A percentile compares a stretch with the other conserved stretches of the same genome.
Conservation (phyloP, 2,888 invertebrate species). For the Tenthredo scrophulariae region DNA sequence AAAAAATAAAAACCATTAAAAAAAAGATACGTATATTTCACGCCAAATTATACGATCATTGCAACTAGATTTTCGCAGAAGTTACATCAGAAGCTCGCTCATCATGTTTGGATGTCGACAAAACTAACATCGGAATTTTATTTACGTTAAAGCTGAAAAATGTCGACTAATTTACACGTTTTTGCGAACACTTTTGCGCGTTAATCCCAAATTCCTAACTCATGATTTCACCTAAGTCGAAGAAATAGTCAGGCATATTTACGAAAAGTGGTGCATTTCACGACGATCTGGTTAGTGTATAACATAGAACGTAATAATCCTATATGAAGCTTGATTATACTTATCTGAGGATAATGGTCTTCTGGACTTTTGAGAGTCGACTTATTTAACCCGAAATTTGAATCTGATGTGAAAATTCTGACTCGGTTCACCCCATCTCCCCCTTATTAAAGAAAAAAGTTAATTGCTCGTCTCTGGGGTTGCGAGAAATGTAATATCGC, state of each 20-base stretch:
- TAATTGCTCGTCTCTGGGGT: slow-evolving; percentile 20
- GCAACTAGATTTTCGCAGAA: not conserved
- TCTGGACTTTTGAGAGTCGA: not conserved
- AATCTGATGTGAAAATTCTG: not conserved
- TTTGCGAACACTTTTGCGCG: not conserved
- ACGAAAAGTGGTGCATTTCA: not conserved
- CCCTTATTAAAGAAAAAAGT: not conserved
- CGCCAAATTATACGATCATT: not conserved
- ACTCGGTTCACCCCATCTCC: not conserved
- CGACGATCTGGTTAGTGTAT: not conserved
- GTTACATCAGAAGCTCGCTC: not conserved
- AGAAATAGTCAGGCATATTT: not conserved
- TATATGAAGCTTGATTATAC: not conserved
- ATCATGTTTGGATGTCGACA: not conserved
- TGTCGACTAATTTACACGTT: not conserved
- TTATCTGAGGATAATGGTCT: not conserved
- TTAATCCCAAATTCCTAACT: not conserved
- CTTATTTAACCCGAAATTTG: not conserved
- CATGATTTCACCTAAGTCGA: not conserved
- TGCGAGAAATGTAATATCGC: not conserved
- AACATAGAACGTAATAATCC: not conserved
- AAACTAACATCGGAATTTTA: not conserved
- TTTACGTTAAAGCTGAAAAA: not conserved
- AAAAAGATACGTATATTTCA: not conserved
- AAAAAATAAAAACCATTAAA: not conserved